phyloP scores from a whole-genome alignment of 2,888 invertebrate species.

The Lasioglossum figueresi region DNA sequence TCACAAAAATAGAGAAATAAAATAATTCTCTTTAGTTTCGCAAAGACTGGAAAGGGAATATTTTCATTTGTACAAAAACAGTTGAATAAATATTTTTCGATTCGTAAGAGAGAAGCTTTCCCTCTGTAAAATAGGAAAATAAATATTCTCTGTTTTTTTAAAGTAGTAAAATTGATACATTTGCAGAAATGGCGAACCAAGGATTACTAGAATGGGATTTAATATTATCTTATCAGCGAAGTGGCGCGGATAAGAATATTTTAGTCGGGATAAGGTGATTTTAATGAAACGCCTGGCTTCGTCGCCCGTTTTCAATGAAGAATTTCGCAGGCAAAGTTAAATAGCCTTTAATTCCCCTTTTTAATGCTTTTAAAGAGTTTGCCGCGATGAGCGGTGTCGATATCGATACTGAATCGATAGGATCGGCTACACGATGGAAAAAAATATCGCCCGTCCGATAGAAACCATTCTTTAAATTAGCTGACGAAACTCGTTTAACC shows the following conservation, averaged over 20 bases:
- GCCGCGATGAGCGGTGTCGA: not conserved
- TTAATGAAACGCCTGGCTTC: not conserved
- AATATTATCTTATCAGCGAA: not conserved
- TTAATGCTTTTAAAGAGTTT: not conserved
- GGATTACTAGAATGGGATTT: not conserved
- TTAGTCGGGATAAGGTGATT: not conserved
- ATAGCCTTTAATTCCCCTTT: not conserved
- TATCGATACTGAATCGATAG: constrained; percentile 4
- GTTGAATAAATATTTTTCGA: not conserved
- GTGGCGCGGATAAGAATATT: not conserved
- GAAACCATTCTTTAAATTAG: not conserved
- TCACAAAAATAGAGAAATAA: not conserved
- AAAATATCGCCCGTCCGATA: not conserved
- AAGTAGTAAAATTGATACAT: not conserved
- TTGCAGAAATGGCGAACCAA: not conserved
- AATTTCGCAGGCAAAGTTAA: constrained; percentile 8
- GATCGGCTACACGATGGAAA: not conserved
- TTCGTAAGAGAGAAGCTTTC: not conserved
- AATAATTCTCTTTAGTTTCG: too few relatives aligned
- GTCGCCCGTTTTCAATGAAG: not conserved
- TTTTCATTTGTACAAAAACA: not conserved
- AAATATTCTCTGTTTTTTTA: not conserved
- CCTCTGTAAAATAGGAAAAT: not conserved
- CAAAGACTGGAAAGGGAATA: not conserved
- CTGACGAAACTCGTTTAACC: not conserved